Base-by-base conservation (phyloP, 2,113 vertebrate species). In the Furnarius figulus region DNA sequence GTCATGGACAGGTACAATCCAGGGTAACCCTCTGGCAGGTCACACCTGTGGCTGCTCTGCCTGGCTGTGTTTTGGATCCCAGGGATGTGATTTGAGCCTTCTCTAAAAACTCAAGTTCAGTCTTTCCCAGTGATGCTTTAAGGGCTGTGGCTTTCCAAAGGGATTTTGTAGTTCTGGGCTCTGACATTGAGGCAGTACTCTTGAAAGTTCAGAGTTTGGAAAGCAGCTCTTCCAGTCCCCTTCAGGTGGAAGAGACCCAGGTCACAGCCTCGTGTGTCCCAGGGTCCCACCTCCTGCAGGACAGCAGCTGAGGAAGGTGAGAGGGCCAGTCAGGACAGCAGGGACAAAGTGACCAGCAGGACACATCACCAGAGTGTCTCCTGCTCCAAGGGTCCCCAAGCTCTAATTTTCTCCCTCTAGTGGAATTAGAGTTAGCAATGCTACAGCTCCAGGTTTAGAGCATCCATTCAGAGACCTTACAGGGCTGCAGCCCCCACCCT, bases 101-200 rank as follows among this genome's bases (percentile, higher is more conserved):
- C 52, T 67, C 65, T 47, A n/a, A 83, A 88, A 91, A 31, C 46
- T 55, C 23, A 40, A 68, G 52, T 68, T 95, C 90, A 76, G 47
- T 76, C 70, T 75, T 95, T 75, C 53, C 70, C 80, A 72, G 61
- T 18, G 83, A 87, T 68, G 76, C 72, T 70, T 90, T 73, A 84
- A 95, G 83, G 71, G 76, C 87, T 59, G 68, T 71, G 73, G 68
- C 85, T 96, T 92, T 96, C 88, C 92, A 96, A 96, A 95, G 66
- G 81, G 92, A 76, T 90, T 94, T 49, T 89, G 49, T 68, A 94
- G 76, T 87, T 35, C 44, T 58, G 56, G 83, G 76, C 92, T 77
- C 49, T 65, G 82, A 93, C 85, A 65, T 89, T 47, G 77, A 93
- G 62, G 72, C 63, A 92, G 61, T 39, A 16, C 77, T 87, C 72